A percentile compares a stretch with the other conserved stretches of the same genome.
Conservation (phyloP, 2,797 vertebrate genomes). For the Chloroceryle amazona region DNA sequence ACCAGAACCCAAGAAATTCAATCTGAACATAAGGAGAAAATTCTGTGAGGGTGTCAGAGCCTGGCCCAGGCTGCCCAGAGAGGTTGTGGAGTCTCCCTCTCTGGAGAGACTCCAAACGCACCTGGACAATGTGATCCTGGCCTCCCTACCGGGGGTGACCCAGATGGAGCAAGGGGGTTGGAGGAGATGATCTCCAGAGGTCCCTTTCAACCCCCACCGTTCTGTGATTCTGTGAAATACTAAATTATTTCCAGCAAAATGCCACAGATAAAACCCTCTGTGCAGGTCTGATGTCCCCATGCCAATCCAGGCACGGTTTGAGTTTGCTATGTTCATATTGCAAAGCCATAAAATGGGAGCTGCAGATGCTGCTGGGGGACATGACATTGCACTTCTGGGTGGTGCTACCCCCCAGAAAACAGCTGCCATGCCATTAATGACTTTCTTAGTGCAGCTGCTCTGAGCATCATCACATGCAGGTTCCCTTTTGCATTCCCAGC, state of each 20-base stretch:
- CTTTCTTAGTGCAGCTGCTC: not conserved
- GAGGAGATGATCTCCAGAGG: not conserved
- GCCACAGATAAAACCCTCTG: not conserved
- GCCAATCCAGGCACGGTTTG: not conserved
- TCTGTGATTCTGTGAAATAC: not conserved
- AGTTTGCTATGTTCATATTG: not conserved
- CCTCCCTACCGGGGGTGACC: not conserved
- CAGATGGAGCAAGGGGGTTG: not conserved
- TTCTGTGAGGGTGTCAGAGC: not conserved
- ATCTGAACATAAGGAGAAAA: not conserved
- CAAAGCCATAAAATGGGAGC: not conserved
- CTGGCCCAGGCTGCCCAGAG: not conserved
- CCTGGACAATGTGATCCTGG: not conserved
- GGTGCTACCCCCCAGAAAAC: not conserved
- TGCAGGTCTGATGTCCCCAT: not conserved
- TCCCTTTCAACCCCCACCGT: not conserved
- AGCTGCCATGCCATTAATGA: not conserved
- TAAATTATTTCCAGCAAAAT: not conserved
- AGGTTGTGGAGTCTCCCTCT: not conserved
- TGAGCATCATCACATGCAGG: rapidly evolving
- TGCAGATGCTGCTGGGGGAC: not conserved
- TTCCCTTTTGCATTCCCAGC: not conserved
- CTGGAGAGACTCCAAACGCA: not conserved
- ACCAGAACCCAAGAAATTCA: not conserved
- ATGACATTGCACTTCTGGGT: rapidly evolving